Percentiles rank a stretch among this genome's conserved stretches.
Evolutionary conservation across 1,140 invertebrate species (phyloP).

Genomic region (Paralvinella palmiformis): DNA sequence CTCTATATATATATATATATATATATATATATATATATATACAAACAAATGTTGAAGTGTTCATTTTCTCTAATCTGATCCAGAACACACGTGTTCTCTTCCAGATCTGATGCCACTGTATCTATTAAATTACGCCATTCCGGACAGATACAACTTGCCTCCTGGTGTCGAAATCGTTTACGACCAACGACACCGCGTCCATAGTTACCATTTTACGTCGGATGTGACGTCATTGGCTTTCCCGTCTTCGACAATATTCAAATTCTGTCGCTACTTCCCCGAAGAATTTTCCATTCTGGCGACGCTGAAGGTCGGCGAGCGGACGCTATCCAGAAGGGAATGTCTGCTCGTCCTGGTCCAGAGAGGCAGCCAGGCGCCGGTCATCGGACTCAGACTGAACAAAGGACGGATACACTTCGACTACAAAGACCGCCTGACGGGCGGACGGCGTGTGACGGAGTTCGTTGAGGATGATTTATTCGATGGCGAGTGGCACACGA

Average conservation of each 20-base stretch:
- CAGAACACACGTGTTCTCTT: no score
- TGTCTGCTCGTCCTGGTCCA: slow-evolving; percentile 5
- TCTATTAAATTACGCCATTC: slow-evolving; percentile 1
- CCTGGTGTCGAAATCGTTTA: slow-evolving; percentile 19
- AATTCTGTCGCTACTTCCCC: not conserved
- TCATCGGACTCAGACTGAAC: slow-evolving; percentile 5
- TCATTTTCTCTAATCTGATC: no score
- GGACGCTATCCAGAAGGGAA: not conserved
- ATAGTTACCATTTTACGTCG: slow-evolving; percentile 8
- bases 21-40: no score
- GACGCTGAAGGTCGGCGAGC: slow-evolving; percentile 6
- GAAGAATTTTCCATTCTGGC: slow-evolving; percentile 8
- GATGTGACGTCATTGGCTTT: not conserved
- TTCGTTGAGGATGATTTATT: not conserved
- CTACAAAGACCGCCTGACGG: not conserved
- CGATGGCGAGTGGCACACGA: slow-evolving; percentile 15
- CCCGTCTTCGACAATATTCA: slow-evolving; percentile 6
- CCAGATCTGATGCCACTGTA: slow-evolving; percentile 15
- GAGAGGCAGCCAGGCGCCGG: not conserved
- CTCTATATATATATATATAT: no score
- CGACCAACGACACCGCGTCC: slow-evolving; percentile 6
- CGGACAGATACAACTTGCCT: not conserved
- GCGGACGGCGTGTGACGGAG: not conserved
- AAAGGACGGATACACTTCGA: not conserved
- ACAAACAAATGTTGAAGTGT: no score